phyloP scores from a whole-genome alignment of 2,113 vertebrate genomes.

The Poeciliopsis occidentalis region DNA sequence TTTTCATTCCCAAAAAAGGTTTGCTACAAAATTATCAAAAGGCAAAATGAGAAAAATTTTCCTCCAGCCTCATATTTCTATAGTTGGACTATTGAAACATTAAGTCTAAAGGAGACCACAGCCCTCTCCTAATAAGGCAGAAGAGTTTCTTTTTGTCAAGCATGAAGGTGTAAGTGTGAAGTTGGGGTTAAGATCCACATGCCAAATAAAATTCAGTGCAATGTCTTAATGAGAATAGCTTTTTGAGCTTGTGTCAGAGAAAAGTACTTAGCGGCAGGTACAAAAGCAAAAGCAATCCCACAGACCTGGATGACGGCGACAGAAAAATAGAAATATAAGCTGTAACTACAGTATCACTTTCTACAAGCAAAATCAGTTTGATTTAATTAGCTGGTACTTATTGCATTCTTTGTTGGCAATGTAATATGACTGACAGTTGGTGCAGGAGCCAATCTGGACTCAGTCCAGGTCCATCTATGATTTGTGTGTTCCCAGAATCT shows the following conservation, averaged over 20 bases:
- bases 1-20: too few relatives aligned
- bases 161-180: neutral
- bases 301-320: conserved; percentile 38
- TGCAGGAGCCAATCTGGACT: conserved; percentile 45
- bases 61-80: too few relatives aligned
- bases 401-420: conserved; percentile 68
- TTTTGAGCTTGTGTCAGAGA: conserved; percentile 14
- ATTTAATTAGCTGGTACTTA: conserved; percentile 77
- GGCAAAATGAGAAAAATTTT: neutral
- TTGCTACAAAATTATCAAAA: too few relatives aligned
- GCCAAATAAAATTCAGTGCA: neutral
- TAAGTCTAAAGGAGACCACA: neutral
- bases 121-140: neutral
- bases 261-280: conserved; percentile 32
- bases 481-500: conserved; percentile 34
- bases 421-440: conserved; percentile 75
- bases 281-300: conserved; percentile 39
- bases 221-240: neutral
- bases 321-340: conserved; percentile 63
- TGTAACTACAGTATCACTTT: conserved; percentile 52
- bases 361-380: conserved; percentile 63
- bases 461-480: conserved; percentile 47
- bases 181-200: neutral
- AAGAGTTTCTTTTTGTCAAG: neutral
- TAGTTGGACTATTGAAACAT: neutral